phyloP scores from a whole-genome alignment of 2,113 vertebrate species.

The Protobothrops mucrosquamatus region DNA sequence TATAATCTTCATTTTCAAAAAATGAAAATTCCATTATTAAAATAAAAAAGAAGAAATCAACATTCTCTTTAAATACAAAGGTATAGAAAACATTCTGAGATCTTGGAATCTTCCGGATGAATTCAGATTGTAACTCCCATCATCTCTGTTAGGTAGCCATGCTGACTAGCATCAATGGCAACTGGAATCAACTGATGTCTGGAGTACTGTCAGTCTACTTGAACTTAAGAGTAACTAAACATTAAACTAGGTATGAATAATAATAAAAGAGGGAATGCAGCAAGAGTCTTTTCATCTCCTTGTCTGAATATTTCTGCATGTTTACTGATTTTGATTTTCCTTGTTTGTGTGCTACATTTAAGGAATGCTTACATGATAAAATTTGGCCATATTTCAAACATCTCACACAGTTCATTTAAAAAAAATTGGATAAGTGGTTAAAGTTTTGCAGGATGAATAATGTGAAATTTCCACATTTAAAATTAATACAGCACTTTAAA shows the following conservation, averaged over 20 bases:
- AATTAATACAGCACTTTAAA: not conserved
- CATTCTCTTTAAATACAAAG: not conserved
- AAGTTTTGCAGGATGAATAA: not conserved
- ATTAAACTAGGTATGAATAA: conserved; percentile 73
- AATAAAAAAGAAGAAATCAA: not conserved
- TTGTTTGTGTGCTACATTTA: not conserved
- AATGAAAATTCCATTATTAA: not conserved
- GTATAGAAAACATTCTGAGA: not conserved
- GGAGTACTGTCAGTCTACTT: conserved; percentile 7
- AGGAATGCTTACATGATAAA: not conserved
- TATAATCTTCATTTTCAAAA: not conserved
- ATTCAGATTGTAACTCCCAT: not conserved
- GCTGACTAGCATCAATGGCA: not conserved
- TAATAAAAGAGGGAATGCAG: conserved; percentile 71
- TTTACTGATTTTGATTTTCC: not conserved
- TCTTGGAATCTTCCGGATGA: not conserved
- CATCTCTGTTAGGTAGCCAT: not conserved
- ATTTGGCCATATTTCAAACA: not conserved
- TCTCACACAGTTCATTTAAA: not conserved
- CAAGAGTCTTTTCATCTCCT: conserved; percentile 68
- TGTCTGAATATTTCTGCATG: conserved; percentile 66
- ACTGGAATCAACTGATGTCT: not conserved
- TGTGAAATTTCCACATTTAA: not conserved
- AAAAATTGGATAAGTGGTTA: not conserved
- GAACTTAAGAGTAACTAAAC: conserved; percentile 80